Evolutionary conservation across 1,140 invertebrate genomes (phyloP), one percentile per base, ranked within the genome.

Genomic region (Pollicipes pollicipes): DNA sequence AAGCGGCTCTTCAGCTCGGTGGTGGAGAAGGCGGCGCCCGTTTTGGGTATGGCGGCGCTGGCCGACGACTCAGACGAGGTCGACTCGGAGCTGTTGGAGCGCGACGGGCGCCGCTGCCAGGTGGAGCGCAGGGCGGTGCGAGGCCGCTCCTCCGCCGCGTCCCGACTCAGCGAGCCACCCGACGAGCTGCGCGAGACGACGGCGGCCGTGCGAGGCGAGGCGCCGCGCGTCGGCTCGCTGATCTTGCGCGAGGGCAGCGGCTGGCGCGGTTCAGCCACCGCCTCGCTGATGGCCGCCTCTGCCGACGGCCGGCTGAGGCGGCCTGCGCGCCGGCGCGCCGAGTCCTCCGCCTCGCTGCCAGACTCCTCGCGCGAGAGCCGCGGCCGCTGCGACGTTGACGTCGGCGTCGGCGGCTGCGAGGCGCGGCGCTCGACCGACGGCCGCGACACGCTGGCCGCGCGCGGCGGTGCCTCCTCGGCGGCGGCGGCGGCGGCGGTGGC

Each of bases 1-100:
- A 86, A 87, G 78, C 88, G 90, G 76, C 86, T 85, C 81, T 88
- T 90, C 76, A 89, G 84, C 81, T 91, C 88, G 77, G 87, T 87
- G 69, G 88, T 84, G 31, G 87, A 85, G 76, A 88, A 88, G 31
- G 87, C 84, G 72, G 88, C 88, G 76, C 88, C 88, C 72, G 87
- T 88, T 71, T 75, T 75, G 64, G 68, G 73, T 29, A n/a, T n/a
- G n/a, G 73, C 72, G 26, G 74, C 73, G 45, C 71, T 26, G n/a
- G 74, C 45, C 35, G n/a, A 30, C 35, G 28, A 64, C 63, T 37
- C 30, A 24, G 75, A 74, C 35, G 71, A 73, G 69, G 72, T 73
- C 68, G 71, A 73, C 66, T 74, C 73, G 24, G 73, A 73, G 70
- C 73, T 75, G 69, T 75, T 73, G 31, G 72, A 76, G n/a, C 73